Conservation (phyloP, 2,797 vertebrate species). For the Pelobates cultripes region DNA sequence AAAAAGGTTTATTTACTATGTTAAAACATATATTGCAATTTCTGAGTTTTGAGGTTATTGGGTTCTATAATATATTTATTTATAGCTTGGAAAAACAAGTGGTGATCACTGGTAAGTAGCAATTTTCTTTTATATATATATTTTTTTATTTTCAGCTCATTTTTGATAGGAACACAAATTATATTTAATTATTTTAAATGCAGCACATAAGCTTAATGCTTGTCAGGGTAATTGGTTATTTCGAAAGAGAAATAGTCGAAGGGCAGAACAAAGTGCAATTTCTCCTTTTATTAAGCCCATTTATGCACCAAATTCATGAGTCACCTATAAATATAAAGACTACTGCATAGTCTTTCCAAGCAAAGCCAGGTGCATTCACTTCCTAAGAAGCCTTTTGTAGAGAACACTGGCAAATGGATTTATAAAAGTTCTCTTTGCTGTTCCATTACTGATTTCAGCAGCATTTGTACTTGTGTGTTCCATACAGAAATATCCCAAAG, state of each 20-base stretch:
- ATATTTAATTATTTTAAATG: slow-evolving; percentile 11
- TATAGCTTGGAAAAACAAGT: neutral
- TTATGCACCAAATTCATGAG: slow-evolving; percentile 60
- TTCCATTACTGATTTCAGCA: slow-evolving; percentile 51
- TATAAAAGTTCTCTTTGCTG: slow-evolving; percentile 50
- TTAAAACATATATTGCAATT: too few relatives aligned
- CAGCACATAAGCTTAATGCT: slow-evolving; percentile 40
- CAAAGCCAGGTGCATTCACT: slow-evolving; percentile 59
- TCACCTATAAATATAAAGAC: slow-evolving; percentile 61
- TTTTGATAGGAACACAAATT: slow-evolving; percentile 14
- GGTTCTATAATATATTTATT: too few relatives aligned
- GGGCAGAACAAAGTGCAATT: slow-evolving; percentile 58
- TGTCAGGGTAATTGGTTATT: slow-evolving; percentile 55
- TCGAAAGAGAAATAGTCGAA: slow-evolving; percentile 54
- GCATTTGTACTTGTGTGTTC: slow-evolving; percentile 33
- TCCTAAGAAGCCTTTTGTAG: slow-evolving; percentile 58
- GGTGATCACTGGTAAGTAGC: neutral
- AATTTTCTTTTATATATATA: neutral
- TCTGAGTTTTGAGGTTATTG: too few relatives aligned
- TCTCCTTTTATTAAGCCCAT: slow-evolving; percentile 59
- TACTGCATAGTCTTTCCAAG: slow-evolving; percentile 54
- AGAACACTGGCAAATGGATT: slow-evolving; percentile 57
- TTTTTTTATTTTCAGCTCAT: neutral
- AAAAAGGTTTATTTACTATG: too few relatives aligned
- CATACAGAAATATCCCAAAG: slow-evolving; percentile 23